phyloP scores from a whole-genome alignment of 2,113 vertebrate genomes.

The Dromaius novaehollandiae region DNA sequence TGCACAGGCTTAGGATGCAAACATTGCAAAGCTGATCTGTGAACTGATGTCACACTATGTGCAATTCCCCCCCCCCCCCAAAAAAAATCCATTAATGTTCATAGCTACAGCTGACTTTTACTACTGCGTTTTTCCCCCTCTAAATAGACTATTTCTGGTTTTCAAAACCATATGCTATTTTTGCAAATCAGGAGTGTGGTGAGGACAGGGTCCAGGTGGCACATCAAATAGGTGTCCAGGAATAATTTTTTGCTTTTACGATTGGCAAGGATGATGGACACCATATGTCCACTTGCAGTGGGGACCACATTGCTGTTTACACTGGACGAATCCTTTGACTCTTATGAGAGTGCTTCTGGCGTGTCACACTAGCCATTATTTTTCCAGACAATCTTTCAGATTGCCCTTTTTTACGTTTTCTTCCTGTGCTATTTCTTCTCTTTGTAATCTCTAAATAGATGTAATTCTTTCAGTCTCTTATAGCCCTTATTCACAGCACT shows the following conservation, averaged over 20 bases:
- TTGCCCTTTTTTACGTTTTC: background rate
- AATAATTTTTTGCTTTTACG: background rate
- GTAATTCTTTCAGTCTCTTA: background rate
- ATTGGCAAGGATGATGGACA: background rate
- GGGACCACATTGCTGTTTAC: background rate
- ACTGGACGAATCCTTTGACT: background rate
- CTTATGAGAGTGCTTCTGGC: background rate
- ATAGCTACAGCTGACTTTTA: background rate
- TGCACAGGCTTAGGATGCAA: background rate
- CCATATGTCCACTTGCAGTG: fast-evolving
- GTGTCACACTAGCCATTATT: background rate
- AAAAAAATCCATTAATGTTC: background rate
- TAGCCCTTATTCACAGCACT: too few relatives aligned
- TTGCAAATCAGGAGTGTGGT: background rate
- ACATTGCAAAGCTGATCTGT: background rate
- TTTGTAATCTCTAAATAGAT: background rate
- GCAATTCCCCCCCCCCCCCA: background rate
- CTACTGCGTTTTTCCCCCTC: background rate
- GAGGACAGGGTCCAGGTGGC: fast-evolving
- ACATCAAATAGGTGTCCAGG: background rate
- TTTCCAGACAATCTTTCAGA: background rate
- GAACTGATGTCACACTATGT: background rate
- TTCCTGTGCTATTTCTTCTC: background rate
- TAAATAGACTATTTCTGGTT: background rate
- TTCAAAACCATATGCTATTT: background rate